A percentile compares a stretch with the other conserved stretches of the same genome.
These are phyloP conservation scores for Mesocricetus auratus DNA, from an alignment of 2,113 vertebrate species.

Conservation along the genomic window DNA sequence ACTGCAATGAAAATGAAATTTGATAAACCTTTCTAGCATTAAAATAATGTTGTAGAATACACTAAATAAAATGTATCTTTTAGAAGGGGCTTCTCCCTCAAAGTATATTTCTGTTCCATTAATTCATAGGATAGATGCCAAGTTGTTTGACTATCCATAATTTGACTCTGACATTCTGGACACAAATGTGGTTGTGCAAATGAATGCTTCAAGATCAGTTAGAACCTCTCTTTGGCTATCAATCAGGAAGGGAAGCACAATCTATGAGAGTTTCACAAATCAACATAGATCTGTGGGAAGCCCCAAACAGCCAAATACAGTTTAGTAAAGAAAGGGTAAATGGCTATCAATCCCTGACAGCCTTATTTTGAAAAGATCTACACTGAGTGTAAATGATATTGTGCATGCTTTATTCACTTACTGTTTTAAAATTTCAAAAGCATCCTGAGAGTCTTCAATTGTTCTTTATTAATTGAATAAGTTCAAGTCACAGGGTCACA, in stretches of 20 bases:
- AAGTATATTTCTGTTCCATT: neutral
- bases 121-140: neutral
- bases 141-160: neutral
- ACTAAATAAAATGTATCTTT: neutral
- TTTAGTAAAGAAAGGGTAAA: constrained; percentile 2
- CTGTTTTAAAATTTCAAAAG: neutral
- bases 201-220: neutral
- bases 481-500: constrained; percentile 21
- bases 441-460: neutral
- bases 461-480: constrained; percentile 18
- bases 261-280: neutral
- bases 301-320: constrained; percentile 5
- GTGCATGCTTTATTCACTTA: neutral
- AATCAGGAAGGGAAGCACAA: neutral
- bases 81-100: neutral
- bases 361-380: constrained; percentile 28
- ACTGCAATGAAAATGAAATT: constrained; percentile 31
- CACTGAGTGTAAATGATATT: neutral
- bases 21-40: neutral
- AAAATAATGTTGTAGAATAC: neutral
- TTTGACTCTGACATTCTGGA: neutral
- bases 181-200: neutral
- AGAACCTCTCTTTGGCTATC: neutral
- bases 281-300: neutral
- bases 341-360: neutral